These are phyloP conservation scores for Lepidostoma basale DNA, from an alignment of 1,140 invertebrate species.

Conservation along the genomic window DNA sequence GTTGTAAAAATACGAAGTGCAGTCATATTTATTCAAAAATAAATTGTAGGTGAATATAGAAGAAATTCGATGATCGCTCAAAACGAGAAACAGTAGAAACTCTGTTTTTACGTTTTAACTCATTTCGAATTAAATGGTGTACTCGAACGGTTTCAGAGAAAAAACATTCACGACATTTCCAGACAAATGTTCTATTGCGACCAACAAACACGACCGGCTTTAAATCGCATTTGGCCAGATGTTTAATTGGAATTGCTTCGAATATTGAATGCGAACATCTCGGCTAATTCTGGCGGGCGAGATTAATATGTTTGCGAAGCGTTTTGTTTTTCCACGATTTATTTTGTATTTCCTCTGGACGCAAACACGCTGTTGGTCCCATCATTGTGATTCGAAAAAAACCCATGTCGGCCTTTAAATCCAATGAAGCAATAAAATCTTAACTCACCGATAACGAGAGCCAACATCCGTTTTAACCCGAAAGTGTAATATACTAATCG, in stretches of 20 bases:
- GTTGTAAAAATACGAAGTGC: no score
- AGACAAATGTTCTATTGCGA: no score
- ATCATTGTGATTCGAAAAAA: background rate
- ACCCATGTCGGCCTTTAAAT: conserved; percentile 17
- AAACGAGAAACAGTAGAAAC: no score
- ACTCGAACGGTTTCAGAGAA: no score
- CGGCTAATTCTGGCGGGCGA: background rate
- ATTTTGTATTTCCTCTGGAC: background rate
- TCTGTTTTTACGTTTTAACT: no score
- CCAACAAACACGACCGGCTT: background rate
- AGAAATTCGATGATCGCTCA: no score
- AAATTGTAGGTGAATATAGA: no score
- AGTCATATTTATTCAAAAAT: no score
- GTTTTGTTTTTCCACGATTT: background rate
- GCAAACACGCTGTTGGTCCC: background rate
- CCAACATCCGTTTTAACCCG: conserved; percentile 20
- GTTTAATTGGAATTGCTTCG: background rate
- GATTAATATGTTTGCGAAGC: background rate
- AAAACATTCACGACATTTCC: no score
- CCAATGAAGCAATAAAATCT: conserved; percentile 24
- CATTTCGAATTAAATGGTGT: no score
- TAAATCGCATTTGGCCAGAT: background rate
- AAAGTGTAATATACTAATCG: no score
- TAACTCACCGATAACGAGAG: conserved; percentile 12
- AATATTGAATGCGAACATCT: background rate